Percentiles rank a stretch among this genome's conserved stretches.
Evolutionary conservation across 2,113 vertebrate genomes (phyloP).

Genomic region (Actinemys pallida): DNA sequence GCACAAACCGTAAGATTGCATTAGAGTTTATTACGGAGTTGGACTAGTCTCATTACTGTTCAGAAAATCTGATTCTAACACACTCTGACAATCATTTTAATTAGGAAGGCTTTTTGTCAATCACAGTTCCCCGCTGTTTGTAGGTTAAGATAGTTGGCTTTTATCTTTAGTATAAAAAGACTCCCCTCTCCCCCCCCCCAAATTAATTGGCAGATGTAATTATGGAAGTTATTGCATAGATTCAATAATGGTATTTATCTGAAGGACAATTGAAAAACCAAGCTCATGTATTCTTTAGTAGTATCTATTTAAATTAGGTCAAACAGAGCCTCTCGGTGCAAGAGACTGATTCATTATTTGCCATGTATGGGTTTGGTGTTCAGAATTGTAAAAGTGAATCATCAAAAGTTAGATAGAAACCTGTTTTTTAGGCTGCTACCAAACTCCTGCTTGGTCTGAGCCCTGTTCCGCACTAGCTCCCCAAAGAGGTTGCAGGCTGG

Average conservation of each 20-base stretch:
- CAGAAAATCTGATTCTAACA: slow-evolving; percentile 67
- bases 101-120: slow-evolving; percentile 76
- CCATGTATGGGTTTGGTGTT: not conserved
- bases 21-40: slow-evolving; percentile 46
- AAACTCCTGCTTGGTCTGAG: not conserved
- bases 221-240: slow-evolving; percentile 69
- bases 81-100: slow-evolving; percentile 77
- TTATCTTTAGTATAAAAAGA: slow-evolving; percentile 73
- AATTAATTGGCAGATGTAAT: slow-evolving; percentile 77
- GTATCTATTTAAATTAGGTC: slow-evolving; percentile 56
- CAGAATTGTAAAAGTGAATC: not conserved
- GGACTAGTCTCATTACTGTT: slow-evolving; percentile 60
- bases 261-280: slow-evolving; percentile 47
- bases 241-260: slow-evolving; percentile 66
- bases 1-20: not conserved
- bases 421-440: not conserved
- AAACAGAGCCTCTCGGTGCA: not conserved
- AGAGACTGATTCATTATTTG: not conserved
- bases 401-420: not conserved
- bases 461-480: too few species aligned
- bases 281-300: slow-evolving; percentile 37
- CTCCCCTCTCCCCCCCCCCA: not conserved
- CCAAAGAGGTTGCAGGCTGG: not conserved
- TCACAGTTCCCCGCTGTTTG: slow-evolving; percentile 58
- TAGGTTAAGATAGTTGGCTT: slow-evolving; percentile 76